Evolutionary conservation across 2,888 invertebrate species (phyloP).

Genomic region (Meghimatium bilineatum): DNA sequence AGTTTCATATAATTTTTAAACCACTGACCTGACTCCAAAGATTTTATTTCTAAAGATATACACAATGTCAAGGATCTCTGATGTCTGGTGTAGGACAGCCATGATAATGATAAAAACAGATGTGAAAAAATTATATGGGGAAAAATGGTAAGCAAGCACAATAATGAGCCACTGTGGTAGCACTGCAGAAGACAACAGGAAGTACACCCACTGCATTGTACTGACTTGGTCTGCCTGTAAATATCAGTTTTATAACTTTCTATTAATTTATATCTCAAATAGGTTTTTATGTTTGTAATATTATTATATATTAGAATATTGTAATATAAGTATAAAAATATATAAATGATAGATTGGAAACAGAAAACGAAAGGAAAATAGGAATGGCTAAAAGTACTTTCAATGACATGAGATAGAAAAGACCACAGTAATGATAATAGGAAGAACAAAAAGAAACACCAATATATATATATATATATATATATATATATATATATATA

Average conservation of each 20-base stretch:
- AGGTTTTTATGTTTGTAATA: too few species aligned
- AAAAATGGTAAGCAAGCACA: constrained; percentile 65
- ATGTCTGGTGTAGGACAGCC: constrained; percentile 59
- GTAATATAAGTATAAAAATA: background rate
- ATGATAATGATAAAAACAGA: constrained; percentile 60
- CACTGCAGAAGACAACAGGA: constrained; percentile 58
- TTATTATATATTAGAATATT: background rate
- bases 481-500: too few species aligned
- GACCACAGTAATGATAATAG: too few species aligned
- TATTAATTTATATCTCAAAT: background rate
- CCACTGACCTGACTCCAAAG: constrained; percentile 35
- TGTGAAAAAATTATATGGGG: constrained; percentile 65
- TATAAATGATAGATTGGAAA: background rate
- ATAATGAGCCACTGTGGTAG: constrained; percentile 65
- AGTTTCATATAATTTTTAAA: too few species aligned
- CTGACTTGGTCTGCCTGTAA: constrained; percentile 57
- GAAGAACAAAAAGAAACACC: too few species aligned
- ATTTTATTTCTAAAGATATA: constrained; percentile 47
- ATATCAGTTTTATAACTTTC: background rate
- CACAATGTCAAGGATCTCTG: constrained; percentile 59
- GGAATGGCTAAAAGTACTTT: too few species aligned
- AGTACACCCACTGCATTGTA: constrained; percentile 57
- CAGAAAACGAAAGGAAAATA: too few species aligned
- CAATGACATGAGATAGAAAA: too few species aligned
- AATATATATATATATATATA: too few species aligned